Evolutionary conservation across 2,797 vertebrate genomes (phyloP).

Genomic region (Thripadectes ignobilis): DNA sequence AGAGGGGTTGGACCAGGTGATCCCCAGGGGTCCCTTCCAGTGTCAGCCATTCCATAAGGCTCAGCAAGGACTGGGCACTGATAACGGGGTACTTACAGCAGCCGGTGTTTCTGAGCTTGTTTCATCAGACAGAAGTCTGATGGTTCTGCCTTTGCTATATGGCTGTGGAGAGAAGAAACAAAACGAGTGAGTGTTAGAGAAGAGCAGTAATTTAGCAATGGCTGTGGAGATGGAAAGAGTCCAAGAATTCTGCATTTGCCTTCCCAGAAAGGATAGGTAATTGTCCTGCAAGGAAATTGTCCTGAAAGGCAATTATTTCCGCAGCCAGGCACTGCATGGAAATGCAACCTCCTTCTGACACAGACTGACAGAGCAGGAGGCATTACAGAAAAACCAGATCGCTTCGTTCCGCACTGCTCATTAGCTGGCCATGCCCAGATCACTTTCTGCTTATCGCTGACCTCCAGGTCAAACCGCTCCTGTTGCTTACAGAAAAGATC

Average conservation of each 20-base stretch:
- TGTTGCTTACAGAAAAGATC: neutral
- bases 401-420: neutral
- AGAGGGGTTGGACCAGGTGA: neutral
- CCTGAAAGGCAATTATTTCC: constrained; percentile 7
- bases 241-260: neutral
- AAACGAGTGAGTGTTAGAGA: neutral
- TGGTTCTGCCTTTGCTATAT: constrained; percentile 43
- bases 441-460: neutral
- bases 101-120: constrained; percentile 67
- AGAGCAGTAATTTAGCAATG: neutral
- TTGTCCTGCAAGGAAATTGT: neutral
- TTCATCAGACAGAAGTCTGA: constrained; percentile 76
- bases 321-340: neutral
- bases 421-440: neutral
- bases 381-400: neutral
- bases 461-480: neutral
- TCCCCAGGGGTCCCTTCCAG: neutral
- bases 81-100: constrained; percentile 75
- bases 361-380: neutral
- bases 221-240: neutral
- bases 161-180: constrained; percentile 34
- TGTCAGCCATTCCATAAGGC: neutral
- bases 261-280: neutral
- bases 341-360: neutral
- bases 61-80: neutral